Percentiles rank a stretch among this genome's conserved stretches.
phyloP scores from a whole-genome alignment of 2,113 vertebrate genomes.

The Notothenia coriiceps region DNA sequence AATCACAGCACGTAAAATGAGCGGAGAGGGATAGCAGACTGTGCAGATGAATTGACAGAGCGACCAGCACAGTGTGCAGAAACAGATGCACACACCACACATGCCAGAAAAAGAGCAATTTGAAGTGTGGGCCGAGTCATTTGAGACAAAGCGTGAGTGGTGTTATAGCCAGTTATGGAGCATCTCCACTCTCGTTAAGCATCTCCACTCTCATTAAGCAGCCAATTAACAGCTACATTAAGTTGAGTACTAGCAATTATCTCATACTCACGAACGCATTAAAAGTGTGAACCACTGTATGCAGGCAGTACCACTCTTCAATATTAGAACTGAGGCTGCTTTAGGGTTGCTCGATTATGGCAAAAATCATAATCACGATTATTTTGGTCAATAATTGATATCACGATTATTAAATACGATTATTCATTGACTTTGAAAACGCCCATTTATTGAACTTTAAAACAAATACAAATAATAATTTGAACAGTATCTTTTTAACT shows the following conservation, averaged over 20 bases:
- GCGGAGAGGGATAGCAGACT: not conserved
- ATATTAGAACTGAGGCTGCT: not conserved
- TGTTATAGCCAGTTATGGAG: not conserved
- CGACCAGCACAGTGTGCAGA: not conserved
- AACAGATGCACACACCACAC: not conserved
- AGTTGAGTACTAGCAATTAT: not conserved
- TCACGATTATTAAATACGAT: too few species aligned
- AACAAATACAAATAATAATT: too few species aligned
- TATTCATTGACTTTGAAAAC: too few species aligned
- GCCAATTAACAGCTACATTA: slow-evolving; percentile 1
- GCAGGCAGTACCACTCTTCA: not conserved
- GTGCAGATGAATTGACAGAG: not conserved
- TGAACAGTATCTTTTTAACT: too few species aligned
- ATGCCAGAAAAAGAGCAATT: not conserved
- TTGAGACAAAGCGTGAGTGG: not conserved
- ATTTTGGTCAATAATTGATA: too few species aligned
- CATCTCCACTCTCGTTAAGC: not conserved
- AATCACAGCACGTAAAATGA: slow-evolving; percentile 6
- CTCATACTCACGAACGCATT: not conserved
- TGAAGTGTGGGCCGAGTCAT: not conserved
- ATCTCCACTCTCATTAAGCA: not conserved
- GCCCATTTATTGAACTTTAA: too few species aligned
- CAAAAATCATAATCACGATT: too few species aligned
- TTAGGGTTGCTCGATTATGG: too few species aligned
- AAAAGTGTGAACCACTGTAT: not conserved